Evolutionary conservation across 2,797 vertebrate genomes (phyloP).

Genomic region (Mus caroli): DNA sequence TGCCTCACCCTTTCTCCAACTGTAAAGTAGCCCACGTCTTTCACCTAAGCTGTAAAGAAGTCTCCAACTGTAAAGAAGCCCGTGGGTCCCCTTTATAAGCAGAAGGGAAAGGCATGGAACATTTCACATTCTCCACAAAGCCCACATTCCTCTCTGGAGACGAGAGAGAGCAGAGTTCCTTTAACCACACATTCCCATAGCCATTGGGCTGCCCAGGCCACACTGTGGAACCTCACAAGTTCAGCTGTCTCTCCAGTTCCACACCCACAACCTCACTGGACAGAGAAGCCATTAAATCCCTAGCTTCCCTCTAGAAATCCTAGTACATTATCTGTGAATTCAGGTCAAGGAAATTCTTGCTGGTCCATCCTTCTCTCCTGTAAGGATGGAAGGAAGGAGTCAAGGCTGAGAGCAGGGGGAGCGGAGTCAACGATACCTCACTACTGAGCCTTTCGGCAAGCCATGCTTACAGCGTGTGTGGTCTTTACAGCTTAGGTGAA

Average conservation of each 20-base stretch:
- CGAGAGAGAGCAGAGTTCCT: not conserved
- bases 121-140: conserved; percentile 27
- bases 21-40: conserved; percentile 5
- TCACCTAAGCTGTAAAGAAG: too few species aligned
- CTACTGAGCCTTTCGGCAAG: not conserved
- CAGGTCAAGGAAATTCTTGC: not conserved
- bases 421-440: not conserved
- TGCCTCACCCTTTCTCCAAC: too few species aligned
- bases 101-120: conserved; percentile 23
- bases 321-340: not conserved
- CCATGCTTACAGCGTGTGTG: not conserved
- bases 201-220: not conserved
- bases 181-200: not conserved
- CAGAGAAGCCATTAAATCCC: not conserved
- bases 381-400: not conserved
- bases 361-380: not conserved
- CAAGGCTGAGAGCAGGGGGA: not conserved
- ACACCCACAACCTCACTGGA: not conserved
- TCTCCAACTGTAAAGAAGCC: conserved; percentile 5
- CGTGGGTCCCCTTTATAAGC: conserved; percentile 27
- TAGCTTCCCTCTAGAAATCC: conserved; percentile 33
- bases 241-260: conserved; percentile 13
- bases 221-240: not conserved
- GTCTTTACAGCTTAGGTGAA: not conserved
- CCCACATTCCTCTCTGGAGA: not conserved